phyloP scores from a whole-genome alignment of 2,113 vertebrate genomes.

The Haliaeetus leucogaster region DNA sequence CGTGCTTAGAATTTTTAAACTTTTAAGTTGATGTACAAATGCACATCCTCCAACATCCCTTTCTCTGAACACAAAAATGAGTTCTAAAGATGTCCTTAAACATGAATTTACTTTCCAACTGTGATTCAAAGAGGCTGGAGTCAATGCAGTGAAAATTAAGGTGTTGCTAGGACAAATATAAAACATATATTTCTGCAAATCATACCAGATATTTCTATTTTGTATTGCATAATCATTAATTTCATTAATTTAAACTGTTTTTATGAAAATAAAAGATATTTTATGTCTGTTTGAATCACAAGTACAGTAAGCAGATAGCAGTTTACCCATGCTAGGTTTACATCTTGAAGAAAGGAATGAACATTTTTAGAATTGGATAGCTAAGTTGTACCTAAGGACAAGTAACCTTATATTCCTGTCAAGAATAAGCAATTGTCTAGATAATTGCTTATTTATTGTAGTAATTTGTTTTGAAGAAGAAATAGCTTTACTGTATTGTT shows the following conservation, averaged over 20 bases:
- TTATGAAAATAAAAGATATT: background rate
- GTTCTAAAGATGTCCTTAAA: background rate
- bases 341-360: background rate
- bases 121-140: background rate
- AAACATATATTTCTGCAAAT: background rate
- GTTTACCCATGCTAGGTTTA: background rate
- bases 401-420: background rate
- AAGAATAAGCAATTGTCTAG: background rate
- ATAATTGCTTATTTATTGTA: background rate
- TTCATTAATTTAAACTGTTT: background rate
- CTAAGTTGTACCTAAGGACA: background rate
- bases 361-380: background rate
- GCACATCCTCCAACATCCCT: background rate
- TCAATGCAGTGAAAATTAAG: background rate
- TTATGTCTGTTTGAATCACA: background rate
- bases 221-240: background rate
- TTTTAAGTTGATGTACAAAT: background rate
- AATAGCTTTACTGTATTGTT: background rate
- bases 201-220: background rate
- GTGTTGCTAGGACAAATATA: background rate
- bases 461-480: background rate
- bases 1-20: background rate
- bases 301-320: background rate
- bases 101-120: background rate
- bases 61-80: background rate